Percentiles rank a stretch among this genome's conserved stretches.
Conservation (phyloP, 2,113 vertebrate genomes). For the Actinemys pallida region DNA sequence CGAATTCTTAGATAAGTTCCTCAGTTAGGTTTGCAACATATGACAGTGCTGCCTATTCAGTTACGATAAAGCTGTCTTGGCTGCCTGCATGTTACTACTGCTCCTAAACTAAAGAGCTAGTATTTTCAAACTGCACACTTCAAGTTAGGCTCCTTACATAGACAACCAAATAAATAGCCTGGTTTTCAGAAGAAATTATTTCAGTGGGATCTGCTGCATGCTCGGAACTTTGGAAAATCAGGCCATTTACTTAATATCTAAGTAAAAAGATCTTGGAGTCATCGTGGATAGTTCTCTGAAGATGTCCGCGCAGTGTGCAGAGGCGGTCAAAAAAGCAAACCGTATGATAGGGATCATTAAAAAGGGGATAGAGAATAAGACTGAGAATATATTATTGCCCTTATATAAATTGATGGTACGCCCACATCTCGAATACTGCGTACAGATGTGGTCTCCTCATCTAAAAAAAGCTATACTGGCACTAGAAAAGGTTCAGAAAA, state of each 20-base stretch:
- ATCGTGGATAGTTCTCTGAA: no score
- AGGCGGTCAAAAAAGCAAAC: no score
- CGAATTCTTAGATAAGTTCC: not conserved
- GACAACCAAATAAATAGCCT: not conserved
- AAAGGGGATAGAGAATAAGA: no score
- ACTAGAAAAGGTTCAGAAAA: no score
- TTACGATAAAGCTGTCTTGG: not conserved
- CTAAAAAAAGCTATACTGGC: no score
- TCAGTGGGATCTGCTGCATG: not conserved
- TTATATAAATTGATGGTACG: no score
- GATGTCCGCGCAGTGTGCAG: no score
- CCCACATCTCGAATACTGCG: no score
- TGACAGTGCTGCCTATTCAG: not conserved
- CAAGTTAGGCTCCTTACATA: not conserved
- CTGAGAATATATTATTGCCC: no score
- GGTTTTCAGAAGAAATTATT: not conserved
- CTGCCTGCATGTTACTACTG: not conserved
- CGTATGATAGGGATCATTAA: no score
- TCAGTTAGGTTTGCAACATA: not conserved
- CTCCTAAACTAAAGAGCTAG: not conserved
- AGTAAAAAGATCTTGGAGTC: no score
- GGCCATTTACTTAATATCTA: not conserved
- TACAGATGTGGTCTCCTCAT: no score
- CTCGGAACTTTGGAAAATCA: not conserved
- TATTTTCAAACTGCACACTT: not conserved